Evolutionary conservation across 2,888 invertebrate species (phyloP).

Genomic region (Macropis europaea): DNA sequence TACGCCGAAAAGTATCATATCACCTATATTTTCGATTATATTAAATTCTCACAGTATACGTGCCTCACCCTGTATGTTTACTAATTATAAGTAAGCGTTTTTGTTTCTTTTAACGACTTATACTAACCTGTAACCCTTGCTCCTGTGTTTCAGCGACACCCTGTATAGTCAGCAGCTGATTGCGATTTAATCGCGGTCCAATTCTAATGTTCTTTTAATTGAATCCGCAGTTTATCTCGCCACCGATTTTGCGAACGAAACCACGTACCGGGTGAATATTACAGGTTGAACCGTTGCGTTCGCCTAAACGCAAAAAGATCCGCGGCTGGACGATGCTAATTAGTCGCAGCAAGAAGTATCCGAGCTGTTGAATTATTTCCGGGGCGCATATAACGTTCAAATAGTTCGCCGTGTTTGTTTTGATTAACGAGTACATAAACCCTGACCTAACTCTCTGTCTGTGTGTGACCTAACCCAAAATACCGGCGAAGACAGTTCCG

Average conservation of each 20-base stretch:
- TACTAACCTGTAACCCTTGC: no score
- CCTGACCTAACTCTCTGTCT: slow-evolving; percentile 29
- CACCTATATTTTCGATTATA: no score
- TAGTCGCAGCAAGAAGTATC: slow-evolving; percentile 8
- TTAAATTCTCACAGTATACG: no score
- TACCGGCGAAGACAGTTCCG: slow-evolving; percentile 26
- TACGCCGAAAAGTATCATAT: no score
- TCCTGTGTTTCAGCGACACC: no score
- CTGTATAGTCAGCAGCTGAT: no score
- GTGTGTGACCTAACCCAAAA: slow-evolving; percentile 26
- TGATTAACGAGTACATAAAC: slow-evolving; percentile 35
- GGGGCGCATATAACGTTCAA: slow-evolving; percentile 11
- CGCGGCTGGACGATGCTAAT: slow-evolving; percentile 24
- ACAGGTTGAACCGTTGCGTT: slow-evolving; percentile 10
- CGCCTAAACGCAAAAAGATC: slow-evolving; percentile 34
- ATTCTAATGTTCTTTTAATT: slow-evolving; percentile 49
- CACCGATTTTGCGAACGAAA: slow-evolving; percentile 31
- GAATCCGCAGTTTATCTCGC: slow-evolving; percentile 38
- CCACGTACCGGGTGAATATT: slow-evolving; percentile 39
- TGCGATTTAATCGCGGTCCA: slow-evolving; percentile 34
- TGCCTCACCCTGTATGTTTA: no score
- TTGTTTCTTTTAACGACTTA: no score
- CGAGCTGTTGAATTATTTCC: slow-evolving; percentile 3
- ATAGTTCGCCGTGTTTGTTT: slow-evolving; percentile 11
- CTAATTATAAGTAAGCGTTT: no score